Evolutionary conservation across 2,113 vertebrate genomes (phyloP).

Genomic region (Zeus faber): DNA sequence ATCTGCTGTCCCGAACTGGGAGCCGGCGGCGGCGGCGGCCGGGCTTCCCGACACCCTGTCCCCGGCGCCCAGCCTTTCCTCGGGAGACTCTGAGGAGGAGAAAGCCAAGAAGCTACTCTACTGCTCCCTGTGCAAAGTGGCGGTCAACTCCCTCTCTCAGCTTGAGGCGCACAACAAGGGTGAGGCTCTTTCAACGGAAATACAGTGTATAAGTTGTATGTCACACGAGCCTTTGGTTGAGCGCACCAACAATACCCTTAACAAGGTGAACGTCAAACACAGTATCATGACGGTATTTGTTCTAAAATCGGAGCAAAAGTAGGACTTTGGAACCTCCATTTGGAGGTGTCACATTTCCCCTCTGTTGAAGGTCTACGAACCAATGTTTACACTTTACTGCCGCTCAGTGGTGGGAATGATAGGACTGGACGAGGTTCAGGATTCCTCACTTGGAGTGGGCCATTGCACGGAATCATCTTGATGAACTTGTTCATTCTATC

Average conservation of each 20-base stretch:
- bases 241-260: too few relatives aligned
- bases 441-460: too few relatives aligned
- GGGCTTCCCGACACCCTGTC: constrained; percentile 53
- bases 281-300: too few relatives aligned
- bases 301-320: too few relatives aligned
- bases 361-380: constrained; percentile 3
- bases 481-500: too few relatives aligned
- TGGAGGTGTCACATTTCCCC: too few relatives aligned
- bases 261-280: too few relatives aligned
- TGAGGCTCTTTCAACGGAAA: constrained; percentile 52
- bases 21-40: constrained; percentile 34
- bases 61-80: constrained; percentile 51
- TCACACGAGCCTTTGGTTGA: too few relatives aligned
- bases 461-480: too few relatives aligned
- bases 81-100: constrained; percentile 82
- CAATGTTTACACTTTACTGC: constrained; percentile 27
- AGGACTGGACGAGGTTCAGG: too few relatives aligned
- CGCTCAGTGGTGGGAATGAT: constrained; percentile 34
- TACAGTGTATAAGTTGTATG: too few relatives aligned
- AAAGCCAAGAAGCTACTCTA: constrained; percentile 89
- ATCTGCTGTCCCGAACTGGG: constrained; percentile 21
- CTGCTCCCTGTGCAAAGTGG: constrained; percentile 91
- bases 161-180: constrained; percentile 95
- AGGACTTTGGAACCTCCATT: too few relatives aligned
- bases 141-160: constrained; percentile 90